phyloP scores from a whole-genome alignment of 2,113 vertebrate genomes.

The Myiozetetes cayanensis region DNA sequence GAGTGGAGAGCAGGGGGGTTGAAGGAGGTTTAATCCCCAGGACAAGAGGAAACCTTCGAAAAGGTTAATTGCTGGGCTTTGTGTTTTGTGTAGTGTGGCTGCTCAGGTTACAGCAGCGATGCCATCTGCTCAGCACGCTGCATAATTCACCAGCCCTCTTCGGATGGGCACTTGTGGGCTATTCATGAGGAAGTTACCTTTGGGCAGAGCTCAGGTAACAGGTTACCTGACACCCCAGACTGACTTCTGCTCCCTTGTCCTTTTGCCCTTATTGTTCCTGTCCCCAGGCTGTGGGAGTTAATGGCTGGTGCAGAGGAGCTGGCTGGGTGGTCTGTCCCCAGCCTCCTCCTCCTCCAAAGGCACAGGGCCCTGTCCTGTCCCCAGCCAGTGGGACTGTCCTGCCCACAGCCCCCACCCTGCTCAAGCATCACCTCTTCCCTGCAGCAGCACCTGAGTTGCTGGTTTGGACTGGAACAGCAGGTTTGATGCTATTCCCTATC shows the following conservation, averaged over 20 bases:
- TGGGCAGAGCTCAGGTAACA: constrained; percentile 67
- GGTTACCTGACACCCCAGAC: constrained; percentile 55
- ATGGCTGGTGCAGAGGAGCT: background rate
- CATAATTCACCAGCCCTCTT: constrained; percentile 70
- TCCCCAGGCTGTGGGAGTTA: background rate
- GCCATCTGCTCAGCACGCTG: constrained; percentile 68
- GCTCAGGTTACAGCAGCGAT: constrained; percentile 63
- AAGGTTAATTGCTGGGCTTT: constrained; percentile 70
- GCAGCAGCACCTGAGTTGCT: rapidly evolving
- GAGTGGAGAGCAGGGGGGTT: background rate
- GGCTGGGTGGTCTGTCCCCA: constrained; percentile 29
- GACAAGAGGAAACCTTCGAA: constrained; percentile 57
- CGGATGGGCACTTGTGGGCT: background rate
- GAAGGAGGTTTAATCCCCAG: constrained; percentile 50
- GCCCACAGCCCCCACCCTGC: background rate
- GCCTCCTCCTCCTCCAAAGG: background rate
- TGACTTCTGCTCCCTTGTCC: constrained; percentile 59
- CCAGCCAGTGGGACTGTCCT: background rate
- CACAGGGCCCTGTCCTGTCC: background rate
- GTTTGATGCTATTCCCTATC: background rate
- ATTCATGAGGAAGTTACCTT: constrained; percentile 71
- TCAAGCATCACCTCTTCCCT: rapidly evolving
- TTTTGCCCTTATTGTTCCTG: constrained; percentile 59
- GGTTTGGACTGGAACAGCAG: background rate
- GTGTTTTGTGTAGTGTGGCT: background rate